These are phyloP conservation scores for Drosophila paranaensis DNA, from an alignment of 2,888 invertebrate genomes.

Conservation along the genomic window DNA sequence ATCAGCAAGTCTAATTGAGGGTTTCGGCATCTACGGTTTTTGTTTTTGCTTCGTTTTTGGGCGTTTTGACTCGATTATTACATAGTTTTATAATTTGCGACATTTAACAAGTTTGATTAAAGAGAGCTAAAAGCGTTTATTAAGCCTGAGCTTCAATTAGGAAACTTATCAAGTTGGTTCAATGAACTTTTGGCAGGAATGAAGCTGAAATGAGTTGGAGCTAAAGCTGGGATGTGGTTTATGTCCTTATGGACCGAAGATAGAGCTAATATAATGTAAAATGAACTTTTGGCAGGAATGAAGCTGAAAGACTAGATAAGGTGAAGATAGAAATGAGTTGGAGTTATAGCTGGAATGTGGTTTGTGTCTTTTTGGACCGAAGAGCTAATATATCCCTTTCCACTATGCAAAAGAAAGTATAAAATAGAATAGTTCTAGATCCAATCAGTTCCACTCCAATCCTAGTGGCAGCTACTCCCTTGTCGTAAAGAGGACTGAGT, in stretches of 20 bases:
- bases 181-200: slow-evolving; percentile 13
- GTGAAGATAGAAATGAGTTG: too few species aligned
- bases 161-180: slow-evolving; percentile 39
- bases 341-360: too few species aligned
- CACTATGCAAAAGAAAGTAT: too few species aligned
- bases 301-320: not conserved
- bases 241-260: too few species aligned
- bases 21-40: slow-evolving; percentile 23
- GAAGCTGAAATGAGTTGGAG: too few species aligned
- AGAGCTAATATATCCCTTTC: too few species aligned
- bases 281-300: too few species aligned
- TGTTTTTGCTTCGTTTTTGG: slow-evolving; percentile 19
- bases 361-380: too few species aligned
- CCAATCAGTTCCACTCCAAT: not conserved
- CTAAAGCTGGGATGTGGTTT: too few species aligned
- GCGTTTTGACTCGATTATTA: slow-evolving; percentile 53
- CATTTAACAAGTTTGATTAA: slow-evolving; percentile 14
- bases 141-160: slow-evolving; percentile 12
- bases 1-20: slow-evolving; percentile 53
- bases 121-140: slow-evolving; percentile 36
- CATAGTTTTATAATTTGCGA: slow-evolving; percentile 39
- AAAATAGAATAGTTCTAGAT: too few species aligned
- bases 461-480: not conserved
- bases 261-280: too few species aligned
- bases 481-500: not conserved